Conservation (phyloP, 2,113 vertebrate genomes). For the Tiliqua scincoides region DNA sequence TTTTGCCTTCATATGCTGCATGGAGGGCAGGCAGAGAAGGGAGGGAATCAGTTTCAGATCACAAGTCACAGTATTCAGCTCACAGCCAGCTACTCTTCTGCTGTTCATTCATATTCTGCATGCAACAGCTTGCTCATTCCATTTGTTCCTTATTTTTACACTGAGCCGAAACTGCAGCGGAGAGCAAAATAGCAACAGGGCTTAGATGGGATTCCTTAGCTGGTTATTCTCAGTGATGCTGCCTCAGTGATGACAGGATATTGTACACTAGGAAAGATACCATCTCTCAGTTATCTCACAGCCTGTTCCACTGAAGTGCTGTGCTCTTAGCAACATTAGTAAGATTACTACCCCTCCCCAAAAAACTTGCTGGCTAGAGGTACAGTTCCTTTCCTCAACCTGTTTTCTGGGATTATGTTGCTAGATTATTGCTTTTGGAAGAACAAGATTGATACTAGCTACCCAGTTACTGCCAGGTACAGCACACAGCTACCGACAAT, state of each 20-base stretch:
- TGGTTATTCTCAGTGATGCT: constrained; percentile 1
- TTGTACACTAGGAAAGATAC: background rate
- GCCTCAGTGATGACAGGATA: background rate
- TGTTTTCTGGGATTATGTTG: too few relatives aligned
- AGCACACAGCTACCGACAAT: background rate
- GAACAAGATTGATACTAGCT: too few relatives aligned
- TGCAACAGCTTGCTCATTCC: constrained; percentile 63
- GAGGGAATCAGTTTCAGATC: constrained; percentile 53
- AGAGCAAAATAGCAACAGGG: constrained; percentile 11
- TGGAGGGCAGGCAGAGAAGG: background rate
- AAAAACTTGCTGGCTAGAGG: background rate
- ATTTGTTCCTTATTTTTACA: constrained; percentile 53
- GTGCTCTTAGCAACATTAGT: background rate
- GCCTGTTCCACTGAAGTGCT: background rate
- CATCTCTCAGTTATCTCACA: too few relatives aligned
- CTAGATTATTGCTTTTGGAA: background rate
- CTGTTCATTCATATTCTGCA: constrained; percentile 48
- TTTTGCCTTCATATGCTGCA: constrained; percentile 55
- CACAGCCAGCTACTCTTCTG: constrained; percentile 62
- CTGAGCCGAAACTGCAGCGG: constrained; percentile 4
- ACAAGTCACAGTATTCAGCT: constrained; percentile 57
- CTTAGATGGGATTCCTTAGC: background rate
- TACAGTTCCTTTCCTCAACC: background rate
- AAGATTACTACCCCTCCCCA: background rate
- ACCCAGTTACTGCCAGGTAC: background rate